These are phyloP conservation scores for Ascidia mentula DNA, from an alignment of 23 tunicate genomes.

Conservation along the genomic window DNA sequence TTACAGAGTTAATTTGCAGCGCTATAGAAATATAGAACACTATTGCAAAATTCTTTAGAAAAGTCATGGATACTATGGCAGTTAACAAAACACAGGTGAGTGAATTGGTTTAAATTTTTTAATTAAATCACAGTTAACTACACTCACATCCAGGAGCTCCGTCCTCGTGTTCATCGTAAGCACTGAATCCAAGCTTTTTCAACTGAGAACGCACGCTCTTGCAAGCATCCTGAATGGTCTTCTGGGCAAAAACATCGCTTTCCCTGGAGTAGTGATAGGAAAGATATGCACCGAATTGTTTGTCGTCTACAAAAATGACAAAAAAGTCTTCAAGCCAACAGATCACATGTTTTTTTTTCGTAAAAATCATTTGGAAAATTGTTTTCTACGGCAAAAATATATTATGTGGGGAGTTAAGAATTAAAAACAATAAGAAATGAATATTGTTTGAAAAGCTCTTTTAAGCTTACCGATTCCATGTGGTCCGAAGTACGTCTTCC, in stretches of 20 bases:
- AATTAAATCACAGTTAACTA: not conserved
- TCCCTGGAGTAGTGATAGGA: constrained; percentile 43
- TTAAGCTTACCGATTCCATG: not conserved
- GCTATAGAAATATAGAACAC: too few species aligned
- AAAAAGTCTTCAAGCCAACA: too few species aligned
- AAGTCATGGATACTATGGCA: not conserved
- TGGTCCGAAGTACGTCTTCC: not conserved
- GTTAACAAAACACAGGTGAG: not conserved
- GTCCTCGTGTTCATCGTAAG: constrained; percentile 28
- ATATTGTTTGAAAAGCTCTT: too few species aligned
- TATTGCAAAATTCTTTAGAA: too few species aligned
- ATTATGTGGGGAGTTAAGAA: too few species aligned
- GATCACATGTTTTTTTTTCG: too few species aligned
- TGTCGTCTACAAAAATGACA: constrained; percentile 44
- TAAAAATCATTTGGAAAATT: too few species aligned
- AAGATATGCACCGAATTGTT: constrained; percentile 23
- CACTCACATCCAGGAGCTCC: constrained; percentile 6
- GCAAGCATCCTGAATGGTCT: not conserved
- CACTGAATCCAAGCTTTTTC: not conserved
- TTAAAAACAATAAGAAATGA: too few species aligned
- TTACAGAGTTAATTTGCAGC: too few species aligned
- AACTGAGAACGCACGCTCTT: not conserved
- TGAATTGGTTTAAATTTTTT: not conserved
- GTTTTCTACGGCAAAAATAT: too few species aligned
- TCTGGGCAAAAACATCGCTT: constrained; percentile 6